Evolutionary conservation across 2,888 invertebrate genomes (phyloP).

Genomic region (Bombylius discolor): DNA sequence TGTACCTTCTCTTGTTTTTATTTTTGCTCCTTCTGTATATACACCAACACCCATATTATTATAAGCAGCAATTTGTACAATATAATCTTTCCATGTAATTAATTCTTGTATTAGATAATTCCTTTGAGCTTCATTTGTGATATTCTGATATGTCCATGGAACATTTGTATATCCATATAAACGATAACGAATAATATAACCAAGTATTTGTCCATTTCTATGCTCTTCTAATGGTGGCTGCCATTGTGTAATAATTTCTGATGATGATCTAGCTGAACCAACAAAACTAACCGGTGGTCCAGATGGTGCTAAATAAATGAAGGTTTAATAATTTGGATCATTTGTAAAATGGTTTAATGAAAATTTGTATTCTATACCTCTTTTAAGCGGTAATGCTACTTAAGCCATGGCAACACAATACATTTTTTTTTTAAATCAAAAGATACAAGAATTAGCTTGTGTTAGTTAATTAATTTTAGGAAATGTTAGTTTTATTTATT

Average conservation of each 20-base stretch:
- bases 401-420: too few relatives aligned
- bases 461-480: too few relatives aligned
- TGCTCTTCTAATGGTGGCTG: conserved; percentile 89
- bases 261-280: conserved; percentile 85
- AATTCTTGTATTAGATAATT: conserved; percentile 83
- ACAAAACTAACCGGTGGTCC: conserved; percentile 91
- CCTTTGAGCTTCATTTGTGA: conserved; percentile 84
- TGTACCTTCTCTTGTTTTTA: conserved; percentile 91
- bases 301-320: conserved; percentile 63
- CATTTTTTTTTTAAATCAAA: too few relatives aligned
- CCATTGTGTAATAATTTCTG: conserved; percentile 95
- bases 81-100: conserved; percentile 96
- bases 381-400: too few relatives aligned
- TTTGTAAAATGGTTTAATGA: too few relatives aligned
- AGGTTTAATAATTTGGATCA: too few relatives aligned
- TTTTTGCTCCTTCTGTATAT: conserved; percentile 79
- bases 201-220: conserved; percentile 87
- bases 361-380: too few relatives aligned
- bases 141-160: conserved; percentile 84
- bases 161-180: conserved; percentile 83
- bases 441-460: too few relatives aligned
- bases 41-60: conserved; percentile 93
- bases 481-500: too few relatives aligned
- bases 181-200: conserved; percentile 84
- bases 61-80: conserved; percentile 91